Conservation (phyloP, 2,797 vertebrate genomes). For the Neopelma chrysocephalum region DNA sequence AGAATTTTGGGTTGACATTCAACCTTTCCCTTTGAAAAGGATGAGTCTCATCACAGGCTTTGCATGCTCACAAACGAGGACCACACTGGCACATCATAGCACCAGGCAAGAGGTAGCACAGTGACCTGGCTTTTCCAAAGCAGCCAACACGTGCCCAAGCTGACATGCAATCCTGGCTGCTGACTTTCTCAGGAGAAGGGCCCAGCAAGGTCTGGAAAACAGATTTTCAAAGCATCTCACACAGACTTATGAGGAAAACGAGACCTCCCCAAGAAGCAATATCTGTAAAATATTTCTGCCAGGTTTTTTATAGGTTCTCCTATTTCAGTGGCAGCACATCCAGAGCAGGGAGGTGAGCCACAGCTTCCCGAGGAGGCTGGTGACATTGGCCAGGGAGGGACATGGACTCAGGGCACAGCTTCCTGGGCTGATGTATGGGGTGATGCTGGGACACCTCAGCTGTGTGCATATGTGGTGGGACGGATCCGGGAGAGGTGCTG, state of each 20-base stretch:
- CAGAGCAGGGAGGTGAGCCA: background rate
- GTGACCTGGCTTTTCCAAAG: background rate
- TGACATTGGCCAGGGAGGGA: background rate
- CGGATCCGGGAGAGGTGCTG: background rate
- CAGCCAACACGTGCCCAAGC: rapidly evolving
- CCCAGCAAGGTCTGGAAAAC: background rate
- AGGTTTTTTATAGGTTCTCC: background rate
- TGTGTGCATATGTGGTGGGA: background rate
- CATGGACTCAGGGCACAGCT: rapidly evolving
- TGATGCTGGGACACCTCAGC: background rate
- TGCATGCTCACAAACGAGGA: rapidly evolving
- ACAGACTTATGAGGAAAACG: rapidly evolving
- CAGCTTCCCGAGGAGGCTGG: background rate
- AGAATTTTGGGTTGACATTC: background rate
- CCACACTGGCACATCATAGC: background rate
- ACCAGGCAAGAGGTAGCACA: background rate
- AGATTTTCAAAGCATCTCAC: background rate
- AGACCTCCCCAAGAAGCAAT: background rate
- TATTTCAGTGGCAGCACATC: background rate
- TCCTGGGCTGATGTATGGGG: background rate
- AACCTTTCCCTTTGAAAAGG: background rate
- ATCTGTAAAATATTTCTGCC: background rate
- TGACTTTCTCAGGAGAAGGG: background rate
- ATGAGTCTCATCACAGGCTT: background rate
- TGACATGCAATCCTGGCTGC: background rate